phyloP scores from a whole-genome alignment of 1,140 invertebrate species.

The Philopotamus ludificatus region DNA sequence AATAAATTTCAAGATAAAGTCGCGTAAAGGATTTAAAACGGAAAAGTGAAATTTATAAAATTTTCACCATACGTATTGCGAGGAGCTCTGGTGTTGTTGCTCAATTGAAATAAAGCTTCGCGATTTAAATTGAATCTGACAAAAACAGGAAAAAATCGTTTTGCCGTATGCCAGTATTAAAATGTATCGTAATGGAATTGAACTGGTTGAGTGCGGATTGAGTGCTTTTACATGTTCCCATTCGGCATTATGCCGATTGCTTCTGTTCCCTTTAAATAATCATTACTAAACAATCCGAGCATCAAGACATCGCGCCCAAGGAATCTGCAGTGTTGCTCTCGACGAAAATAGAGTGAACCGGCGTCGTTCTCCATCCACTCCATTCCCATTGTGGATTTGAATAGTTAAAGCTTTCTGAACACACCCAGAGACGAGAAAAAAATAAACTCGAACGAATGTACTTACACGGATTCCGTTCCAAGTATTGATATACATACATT shows the following conservation, averaged over 20 bases:
- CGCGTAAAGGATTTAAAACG: too few relatives aligned
- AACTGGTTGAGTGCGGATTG: slow-evolving; percentile 35
- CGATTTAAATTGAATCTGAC: too few relatives aligned
- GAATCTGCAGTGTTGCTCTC: slow-evolving; percentile 1
- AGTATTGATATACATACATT: too few relatives aligned
- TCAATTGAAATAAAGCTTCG: too few relatives aligned
- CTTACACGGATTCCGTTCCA: too few relatives aligned
- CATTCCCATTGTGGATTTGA: neutral
- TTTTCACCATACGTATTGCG: too few relatives aligned
- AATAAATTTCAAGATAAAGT: too few relatives aligned
- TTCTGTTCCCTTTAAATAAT: slow-evolving; percentile 40
- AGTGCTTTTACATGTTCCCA: slow-evolving; percentile 40
- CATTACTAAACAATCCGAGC: slow-evolving; percentile 26
- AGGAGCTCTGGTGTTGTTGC: too few relatives aligned
- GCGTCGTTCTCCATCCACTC: neutral
- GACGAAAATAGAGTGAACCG: slow-evolving; percentile 1
- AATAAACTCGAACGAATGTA: too few relatives aligned
- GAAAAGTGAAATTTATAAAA: too few relatives aligned
- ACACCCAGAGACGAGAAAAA: too few relatives aligned
- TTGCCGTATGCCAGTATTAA: slow-evolving; percentile 34
- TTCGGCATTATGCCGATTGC: slow-evolving; percentile 31
- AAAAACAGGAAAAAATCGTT: neutral
- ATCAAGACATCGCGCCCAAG: slow-evolving; percentile 13
- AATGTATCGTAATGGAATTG: slow-evolving; percentile 39
- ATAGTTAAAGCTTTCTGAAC: neutral